Evolutionary conservation across 1,140 invertebrate genomes (phyloP), one percentile per base, ranked within the genome.

Genomic region (Drosophila hydei): DNA sequence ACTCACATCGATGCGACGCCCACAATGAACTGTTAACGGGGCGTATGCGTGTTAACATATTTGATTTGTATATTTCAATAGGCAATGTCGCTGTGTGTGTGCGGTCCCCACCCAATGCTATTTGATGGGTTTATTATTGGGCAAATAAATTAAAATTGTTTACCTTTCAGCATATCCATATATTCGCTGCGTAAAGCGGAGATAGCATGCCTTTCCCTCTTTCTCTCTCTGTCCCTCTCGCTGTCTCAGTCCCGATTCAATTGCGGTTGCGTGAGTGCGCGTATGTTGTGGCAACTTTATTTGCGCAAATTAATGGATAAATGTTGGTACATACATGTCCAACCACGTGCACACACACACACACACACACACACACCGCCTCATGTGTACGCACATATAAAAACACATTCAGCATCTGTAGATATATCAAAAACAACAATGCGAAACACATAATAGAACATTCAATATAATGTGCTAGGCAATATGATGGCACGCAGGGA

Each of bases 131-230:
- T 85, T 85, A 85, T 85, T 85, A 85, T 85, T 85, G 80, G 73
- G 69, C 78, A 85, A 85, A 85, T 85, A 85, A 85, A 85, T 85
- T 85, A 85, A 85, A 85, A 85, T 85, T 85, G 80, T 85, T 85
- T 85, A 85, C 80, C 77, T 85, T 85, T 80, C 73, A 77, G 58
- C 69, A 68, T 43, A 61, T 67, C 38, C 59, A 42, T 45, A 50
- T 63, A 58, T 43, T 16, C 4, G 36, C 36, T 47, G 30, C 27
- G 23, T 23, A 11, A 7, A 38, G 74, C 48, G 33, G 72, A 56
- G 72, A 50, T 11, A 42, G 43, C 48, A 36, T 23, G 30, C 36
- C 30, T 52, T 18, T 51, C 62, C 18, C n/a, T 16, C 38, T 40
- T n/a, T 2, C 14, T 42, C 38, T 8, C 14, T 8, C 38, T 16